phyloP scores from a whole-genome alignment of 2,797 vertebrate genomes.

The Galaxias olidus region DNA sequence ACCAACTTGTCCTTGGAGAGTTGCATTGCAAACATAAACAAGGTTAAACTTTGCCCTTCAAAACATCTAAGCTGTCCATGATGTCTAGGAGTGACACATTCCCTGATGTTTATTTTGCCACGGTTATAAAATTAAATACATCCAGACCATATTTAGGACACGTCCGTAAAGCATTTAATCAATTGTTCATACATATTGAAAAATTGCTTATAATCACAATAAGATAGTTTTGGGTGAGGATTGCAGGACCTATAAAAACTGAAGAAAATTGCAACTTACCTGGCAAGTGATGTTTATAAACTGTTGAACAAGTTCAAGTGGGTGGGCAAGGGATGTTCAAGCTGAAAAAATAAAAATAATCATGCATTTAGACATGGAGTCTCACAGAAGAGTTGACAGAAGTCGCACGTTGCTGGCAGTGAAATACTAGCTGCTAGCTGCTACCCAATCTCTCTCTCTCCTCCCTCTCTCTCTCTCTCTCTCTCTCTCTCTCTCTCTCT shows the following conservation, averaged over 20 bases:
- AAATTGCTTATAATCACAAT: not conserved
- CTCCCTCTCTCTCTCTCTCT: conserved; percentile 15
- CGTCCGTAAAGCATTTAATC: too few species aligned
- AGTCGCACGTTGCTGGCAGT: conserved; percentile 55
- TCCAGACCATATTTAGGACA: too few species aligned
- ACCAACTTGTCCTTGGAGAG: not conserved
- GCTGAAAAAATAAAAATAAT: conserved; percentile 39
- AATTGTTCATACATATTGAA: too few species aligned
- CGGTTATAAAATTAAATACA: too few species aligned
- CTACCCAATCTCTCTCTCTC: conserved; percentile 43
- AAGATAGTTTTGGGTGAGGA: not conserved
- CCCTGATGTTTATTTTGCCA: conserved; percentile 8
- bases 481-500: conserved; percentile 18
- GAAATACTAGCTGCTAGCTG: conserved; percentile 57
- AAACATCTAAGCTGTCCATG: conserved; percentile 17
- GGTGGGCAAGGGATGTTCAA: conserved; percentile 38
- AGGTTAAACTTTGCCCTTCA: conserved; percentile 37
- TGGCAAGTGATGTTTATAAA: conserved; percentile 49
- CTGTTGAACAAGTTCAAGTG: conserved; percentile 28
- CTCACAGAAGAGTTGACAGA: conserved; percentile 52
- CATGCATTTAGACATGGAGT: conserved; percentile 49
- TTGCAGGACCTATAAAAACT: not conserved
- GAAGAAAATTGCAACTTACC: conserved; percentile 54
- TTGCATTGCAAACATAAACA: conserved; percentile 2
- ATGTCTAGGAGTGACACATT: conserved; percentile 27